Percentiles rank a stretch among this genome's conserved stretches.
phyloP scores from a whole-genome alignment of 2,113 vertebrate genomes.

The Otus sunia region DNA sequence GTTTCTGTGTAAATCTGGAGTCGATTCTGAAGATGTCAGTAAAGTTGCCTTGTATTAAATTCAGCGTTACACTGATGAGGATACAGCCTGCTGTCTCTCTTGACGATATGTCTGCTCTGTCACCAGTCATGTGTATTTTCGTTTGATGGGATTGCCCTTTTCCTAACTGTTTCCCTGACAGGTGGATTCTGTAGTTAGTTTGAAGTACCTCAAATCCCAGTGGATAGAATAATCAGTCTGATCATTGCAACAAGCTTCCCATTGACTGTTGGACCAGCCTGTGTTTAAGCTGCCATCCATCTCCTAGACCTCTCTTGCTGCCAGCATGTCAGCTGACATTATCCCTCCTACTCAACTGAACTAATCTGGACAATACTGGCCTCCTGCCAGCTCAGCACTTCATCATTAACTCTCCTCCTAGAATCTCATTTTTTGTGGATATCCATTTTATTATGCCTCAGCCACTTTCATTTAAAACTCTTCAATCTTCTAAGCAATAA shows the following conservation, averaged over 20 bases:
- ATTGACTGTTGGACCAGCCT: neutral
- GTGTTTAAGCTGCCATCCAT: constrained; percentile 16
- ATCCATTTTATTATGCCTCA: constrained; percentile 42
- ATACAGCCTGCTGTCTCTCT: neutral
- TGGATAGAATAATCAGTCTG: constrained; percentile 20
- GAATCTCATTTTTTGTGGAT: neutral
- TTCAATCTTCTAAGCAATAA: constrained; percentile 29
- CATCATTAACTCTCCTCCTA: constrained; percentile 1
- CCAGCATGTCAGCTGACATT: neutral
- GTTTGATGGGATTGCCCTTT: constrained; percentile 10
- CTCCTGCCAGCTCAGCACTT: neutral
- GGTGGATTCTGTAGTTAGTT: neutral
- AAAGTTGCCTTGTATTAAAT: neutral
- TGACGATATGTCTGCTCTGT: neutral
- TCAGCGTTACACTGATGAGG: neutral
- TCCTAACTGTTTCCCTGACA: neutral
- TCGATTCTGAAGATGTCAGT: neutral
- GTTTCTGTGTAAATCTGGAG: neutral
- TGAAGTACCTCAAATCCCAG: constrained; percentile 5
- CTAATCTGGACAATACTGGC: neutral
- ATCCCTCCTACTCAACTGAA: neutral
- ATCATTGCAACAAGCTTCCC: constrained; percentile 29
- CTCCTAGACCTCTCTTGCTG: constrained; percentile 31
- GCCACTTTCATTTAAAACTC: constrained; percentile 35
- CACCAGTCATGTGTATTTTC: neutral